Conservation (phyloP, 2,888 invertebrate species). For the Synanthedon formicaeformis region DNA sequence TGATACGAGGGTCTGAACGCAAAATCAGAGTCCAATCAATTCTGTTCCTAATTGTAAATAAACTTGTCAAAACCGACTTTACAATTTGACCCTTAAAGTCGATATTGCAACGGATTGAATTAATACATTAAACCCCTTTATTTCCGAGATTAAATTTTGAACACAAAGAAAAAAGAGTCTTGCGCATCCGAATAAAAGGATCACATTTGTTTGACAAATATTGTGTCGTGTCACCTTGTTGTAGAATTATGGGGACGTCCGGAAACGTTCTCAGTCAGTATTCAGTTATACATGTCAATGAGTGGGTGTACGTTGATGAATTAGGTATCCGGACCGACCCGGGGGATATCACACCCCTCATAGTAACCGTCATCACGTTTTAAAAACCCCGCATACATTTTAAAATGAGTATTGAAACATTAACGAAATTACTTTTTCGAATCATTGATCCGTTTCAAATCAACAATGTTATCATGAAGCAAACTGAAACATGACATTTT, state of each 20-base stretch:
- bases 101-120: neutral
- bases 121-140: conserved; percentile 3
- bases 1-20: conserved; percentile 26
- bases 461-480: neutral
- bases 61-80: conserved; percentile 9
- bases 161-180: neutral
- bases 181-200: conserved; percentile 4
- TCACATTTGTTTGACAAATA: conserved; percentile 3
- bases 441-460: neutral
- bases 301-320: conserved; percentile 20
- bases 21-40: conserved; percentile 29
- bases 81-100: neutral
- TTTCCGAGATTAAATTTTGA: conserved; percentile 2
- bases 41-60: conserved; percentile 13
- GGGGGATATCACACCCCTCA: conserved; percentile 6
- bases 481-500: neutral
- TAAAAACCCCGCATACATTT: neutral
- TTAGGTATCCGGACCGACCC: conserved; percentile 13
- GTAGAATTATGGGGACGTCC: conserved; percentile 16
- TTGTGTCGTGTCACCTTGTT: conserved; percentile 4
- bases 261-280: conserved; percentile 22
- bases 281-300: conserved; percentile 24
- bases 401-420: neutral
- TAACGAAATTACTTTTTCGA: neutral
- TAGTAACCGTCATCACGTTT: neutral